Base-by-base conservation (phyloP, 2,797 vertebrate genomes). In the Manis pentadactyla region DNA sequence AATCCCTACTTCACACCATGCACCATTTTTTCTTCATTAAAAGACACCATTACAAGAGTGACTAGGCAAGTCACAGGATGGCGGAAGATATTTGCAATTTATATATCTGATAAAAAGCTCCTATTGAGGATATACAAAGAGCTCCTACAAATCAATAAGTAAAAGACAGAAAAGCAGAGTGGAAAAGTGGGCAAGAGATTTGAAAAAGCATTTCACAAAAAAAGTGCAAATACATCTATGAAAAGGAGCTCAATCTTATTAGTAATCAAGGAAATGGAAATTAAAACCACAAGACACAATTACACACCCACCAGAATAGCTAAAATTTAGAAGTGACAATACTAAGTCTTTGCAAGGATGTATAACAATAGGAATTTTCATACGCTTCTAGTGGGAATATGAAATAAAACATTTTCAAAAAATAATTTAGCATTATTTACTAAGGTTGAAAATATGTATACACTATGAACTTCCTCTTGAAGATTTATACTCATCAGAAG, bases 11-110 rank as follows among this genome's bases (percentile, higher is more conserved):
- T 90, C 91, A 84, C 59, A 90, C 7, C 68, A 49, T 55, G 42
- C 11, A 84, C 34, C 69, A 57, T 49, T 64, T 96, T 92, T 57
- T 92, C 29, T 68, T 95, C 69, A 71, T 93, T 77, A 82, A 84
- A 88, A 87, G 64, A 84, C 13, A 71, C 37, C 66, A 73, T 75
- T 86, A 74, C 15, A 49, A 61, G 10, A 63, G 74, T 74, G 51
- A 71, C 85, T 81, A 85, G 29, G 59, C 51, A 68, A 37, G 42
- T 29, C 29, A 49, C 15, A 69, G 46, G 19, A 29, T 78, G 18
- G 37, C 34, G 21, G 74, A 51, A 4, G 59, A 55, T 85, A 89
- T 89, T 86, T 92, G 55, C 51, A 89, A 89, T 75, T 75, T 34
- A 78, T 39, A 2, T 69, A 49, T 34, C 31, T 68, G 59, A 95